Evolutionary conservation across 2,797 vertebrate species (phyloP), one percentile per base, ranked within the genome.

Genomic region (Aratinga solstitialis): DNA sequence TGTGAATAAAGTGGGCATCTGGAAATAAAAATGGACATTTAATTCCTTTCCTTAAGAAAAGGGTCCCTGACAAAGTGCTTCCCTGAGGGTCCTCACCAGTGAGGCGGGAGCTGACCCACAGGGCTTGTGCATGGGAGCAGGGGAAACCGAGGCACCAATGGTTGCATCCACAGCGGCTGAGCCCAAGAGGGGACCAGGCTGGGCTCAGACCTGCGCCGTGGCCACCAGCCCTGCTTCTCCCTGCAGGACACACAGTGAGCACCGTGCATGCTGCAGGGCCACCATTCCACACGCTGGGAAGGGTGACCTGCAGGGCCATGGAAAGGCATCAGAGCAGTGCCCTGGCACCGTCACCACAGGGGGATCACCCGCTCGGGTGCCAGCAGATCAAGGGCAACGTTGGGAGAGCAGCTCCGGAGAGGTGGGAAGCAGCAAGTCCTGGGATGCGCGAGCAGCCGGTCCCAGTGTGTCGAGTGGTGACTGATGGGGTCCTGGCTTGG

Each of bases 391-490:
- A 29, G 26, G 19, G 32, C 43, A 6, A 65, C 0, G 0, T 13
- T n/a, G 29, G 84, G 61, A 62, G 14, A 62, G 81, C 89, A 66
- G 81, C 59, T 89, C 71, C 1, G 0, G 79, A 53, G 63, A 36
- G 0, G 0, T 11, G 80, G 89, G 56, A 18, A 77, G 85, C 79
- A 34, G 83, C 48, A 21, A 7, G 42, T 23, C 27, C 83, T 0
- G 6, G 76, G 71, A 8, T 7, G 71, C 2, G 1, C 54, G 2
- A 61, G 23, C 43, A 19, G 54, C 42, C 6, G 10, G n/a, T 9
- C 54, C 50, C 0, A 7, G 11, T 0, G 4, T 5, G 13, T 4
- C 3, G 2, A 10, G 84, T 0, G 1, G 62, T 4, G 14, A 6
- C 47, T 4, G 0, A 5, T n/a, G 2, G 56, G 43, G 51, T 21